Conservation (phyloP, 2,888 invertebrate species). For the Pterostichus madidus region DNA sequence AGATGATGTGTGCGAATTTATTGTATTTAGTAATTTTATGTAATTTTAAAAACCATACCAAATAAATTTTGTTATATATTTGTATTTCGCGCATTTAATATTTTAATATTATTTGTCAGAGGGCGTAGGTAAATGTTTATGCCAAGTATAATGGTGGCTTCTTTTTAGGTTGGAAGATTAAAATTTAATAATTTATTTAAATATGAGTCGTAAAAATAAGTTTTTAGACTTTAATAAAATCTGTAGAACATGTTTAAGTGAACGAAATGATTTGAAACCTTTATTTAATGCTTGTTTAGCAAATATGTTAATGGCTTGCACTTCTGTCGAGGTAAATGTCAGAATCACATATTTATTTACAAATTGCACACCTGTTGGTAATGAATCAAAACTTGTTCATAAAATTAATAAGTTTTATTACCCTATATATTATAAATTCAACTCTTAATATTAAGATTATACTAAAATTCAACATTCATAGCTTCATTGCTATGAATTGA, state of each 20-base stretch:
- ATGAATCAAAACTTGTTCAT: constrained; percentile 57
- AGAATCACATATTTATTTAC: constrained; percentile 3
- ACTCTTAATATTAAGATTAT: too few relatives aligned
- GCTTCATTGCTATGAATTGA: neutral
- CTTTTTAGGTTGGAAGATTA: constrained; percentile 32
- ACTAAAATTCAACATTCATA: too few relatives aligned
- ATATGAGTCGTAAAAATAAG: constrained; percentile 67
- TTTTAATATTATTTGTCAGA: neutral
- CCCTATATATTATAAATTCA: too few relatives aligned
- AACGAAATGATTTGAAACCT: constrained; percentile 72
- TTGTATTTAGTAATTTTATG: neutral
- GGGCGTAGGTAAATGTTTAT: constrained; percentile 2
- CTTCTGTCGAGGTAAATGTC: constrained; percentile 73
- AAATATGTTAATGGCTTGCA: constrained; percentile 74
- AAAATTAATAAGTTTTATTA: neutral
- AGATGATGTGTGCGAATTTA: too few relatives aligned
- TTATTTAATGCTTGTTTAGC: constrained; percentile 73
- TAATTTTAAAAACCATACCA: neutral
- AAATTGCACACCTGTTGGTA: constrained; percentile 37
- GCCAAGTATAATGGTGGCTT: constrained; percentile 26
- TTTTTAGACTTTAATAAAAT: constrained; percentile 72
- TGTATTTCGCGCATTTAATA: neutral
- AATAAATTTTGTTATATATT: constrained; percentile 8
- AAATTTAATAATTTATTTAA: constrained; percentile 68
- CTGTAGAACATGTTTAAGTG: constrained; percentile 74